phyloP scores from a whole-genome alignment of 2,113 vertebrate species.

The Callipepla squamata region DNA sequence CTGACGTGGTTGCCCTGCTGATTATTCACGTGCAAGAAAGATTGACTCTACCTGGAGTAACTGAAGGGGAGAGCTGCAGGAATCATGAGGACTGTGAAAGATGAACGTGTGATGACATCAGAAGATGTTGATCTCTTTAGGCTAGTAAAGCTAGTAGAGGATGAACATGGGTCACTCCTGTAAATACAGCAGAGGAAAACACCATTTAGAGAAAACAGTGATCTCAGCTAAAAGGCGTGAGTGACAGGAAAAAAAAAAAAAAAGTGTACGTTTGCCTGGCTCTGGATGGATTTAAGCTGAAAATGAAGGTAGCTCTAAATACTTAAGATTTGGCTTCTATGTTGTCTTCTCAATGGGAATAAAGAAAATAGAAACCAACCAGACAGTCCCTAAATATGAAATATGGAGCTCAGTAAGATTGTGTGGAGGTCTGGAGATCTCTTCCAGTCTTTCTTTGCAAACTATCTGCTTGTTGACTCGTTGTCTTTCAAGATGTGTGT shows the following conservation, averaged over 20 bases:
- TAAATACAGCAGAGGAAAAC: neutral
- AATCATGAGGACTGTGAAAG: neutral
- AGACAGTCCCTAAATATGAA: neutral
- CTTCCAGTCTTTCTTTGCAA: neutral
- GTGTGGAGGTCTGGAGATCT: neutral
- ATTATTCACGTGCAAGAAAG: neutral
- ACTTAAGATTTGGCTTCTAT: neutral
- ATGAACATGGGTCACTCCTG: neutral
- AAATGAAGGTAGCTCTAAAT: neutral
- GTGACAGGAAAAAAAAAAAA: neutral
- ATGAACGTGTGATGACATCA: neutral
- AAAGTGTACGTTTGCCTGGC: neutral
- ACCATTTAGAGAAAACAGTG: neutral
- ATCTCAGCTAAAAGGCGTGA: fast-evolving
- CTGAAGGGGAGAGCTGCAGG: neutral
- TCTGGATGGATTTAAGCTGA: neutral
- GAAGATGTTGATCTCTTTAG: neutral
- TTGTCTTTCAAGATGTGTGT: neutral
- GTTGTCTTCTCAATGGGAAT: neutral
- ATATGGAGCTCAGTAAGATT: neutral
- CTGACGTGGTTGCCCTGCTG: neutral
- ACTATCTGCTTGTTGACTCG: neutral
- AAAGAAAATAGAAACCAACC: neutral
- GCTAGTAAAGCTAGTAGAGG: neutral
- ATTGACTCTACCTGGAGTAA: neutral